Evolutionary conservation across 2,113 vertebrate genomes (phyloP).

Genomic region (Gadus chalcogrammus): DNA sequence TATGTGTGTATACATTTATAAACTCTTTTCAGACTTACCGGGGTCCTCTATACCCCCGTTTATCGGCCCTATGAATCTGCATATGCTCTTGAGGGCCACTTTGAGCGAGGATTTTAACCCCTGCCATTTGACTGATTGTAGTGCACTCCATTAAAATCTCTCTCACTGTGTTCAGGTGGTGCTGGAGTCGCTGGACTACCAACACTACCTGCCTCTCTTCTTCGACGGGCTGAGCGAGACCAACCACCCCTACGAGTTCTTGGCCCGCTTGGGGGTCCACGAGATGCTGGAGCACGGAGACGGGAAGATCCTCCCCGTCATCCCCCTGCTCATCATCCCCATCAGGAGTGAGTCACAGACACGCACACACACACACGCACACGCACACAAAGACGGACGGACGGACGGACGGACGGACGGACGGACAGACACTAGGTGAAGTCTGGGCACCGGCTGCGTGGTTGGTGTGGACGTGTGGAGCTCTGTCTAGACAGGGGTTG

Average conservation of each 20-base stretch:
- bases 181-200: slow-evolving; percentile 90
- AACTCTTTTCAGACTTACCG: neutral
- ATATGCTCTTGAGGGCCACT: neutral
- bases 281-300: slow-evolving; percentile 93
- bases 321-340: slow-evolving; percentile 91
- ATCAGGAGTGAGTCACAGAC: slow-evolving; percentile 83
- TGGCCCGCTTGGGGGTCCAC: slow-evolving; percentile 88
- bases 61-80: no score
- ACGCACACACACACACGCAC: no score
- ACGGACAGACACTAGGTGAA: no score
- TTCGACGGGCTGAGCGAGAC: slow-evolving; percentile 92
- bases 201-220: slow-evolving; percentile 88
- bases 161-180: slow-evolving; percentile 73
- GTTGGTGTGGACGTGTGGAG: no score
- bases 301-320: slow-evolving; percentile 85
- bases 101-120: no score
- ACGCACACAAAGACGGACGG: no score
- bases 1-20: slow-evolving; percentile 19
- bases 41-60: no score
- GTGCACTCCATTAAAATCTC: neutral
- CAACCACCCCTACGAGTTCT: slow-evolving; percentile 87
- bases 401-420: no score
- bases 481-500: no score
- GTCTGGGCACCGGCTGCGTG: no score
- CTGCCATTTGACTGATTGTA: neutral